phyloP scores from a whole-genome alignment of 2,888 invertebrate genomes.

The Belgica antarctica region DNA sequence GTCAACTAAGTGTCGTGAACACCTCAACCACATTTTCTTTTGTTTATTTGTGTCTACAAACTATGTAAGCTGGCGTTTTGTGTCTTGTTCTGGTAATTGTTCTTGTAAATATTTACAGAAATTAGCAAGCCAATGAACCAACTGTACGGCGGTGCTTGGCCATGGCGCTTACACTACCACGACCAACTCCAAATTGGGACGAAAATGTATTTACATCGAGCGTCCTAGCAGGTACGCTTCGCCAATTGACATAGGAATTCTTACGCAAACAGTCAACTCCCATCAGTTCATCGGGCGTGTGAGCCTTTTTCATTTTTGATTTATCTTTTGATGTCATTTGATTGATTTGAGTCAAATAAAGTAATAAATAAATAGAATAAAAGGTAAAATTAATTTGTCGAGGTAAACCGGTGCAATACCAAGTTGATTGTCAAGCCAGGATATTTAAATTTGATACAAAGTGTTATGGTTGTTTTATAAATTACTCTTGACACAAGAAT shows the following conservation, averaged over 20 bases:
- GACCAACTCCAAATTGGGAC: too few species aligned
- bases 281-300: constrained; percentile 39
- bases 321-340: constrained; percentile 14
- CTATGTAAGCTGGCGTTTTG: constrained; percentile 3
- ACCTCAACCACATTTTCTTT: background rate
- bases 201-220: background rate
- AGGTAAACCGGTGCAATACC: too few species aligned
- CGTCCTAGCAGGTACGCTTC: background rate
- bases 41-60: background rate
- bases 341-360: background rate
- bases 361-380: background rate
- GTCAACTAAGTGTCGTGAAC: background rate
- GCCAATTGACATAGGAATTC: background rate
- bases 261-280: constrained; percentile 41
- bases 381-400: constrained; percentile 17
- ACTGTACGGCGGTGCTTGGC: too few species aligned
- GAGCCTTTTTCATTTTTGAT: constrained; percentile 21
- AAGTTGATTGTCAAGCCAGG: too few species aligned
- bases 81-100: background rate
- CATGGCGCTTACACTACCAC: too few species aligned
- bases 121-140: constrained; percentile 16
- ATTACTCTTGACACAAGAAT: too few species aligned
- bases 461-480: too few species aligned
- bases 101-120: constrained; percentile 5
- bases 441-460: too few species aligned